phyloP scores from a whole-genome alignment of 2,888 invertebrate species.

The Glyphotaelius pellucidus region DNA sequence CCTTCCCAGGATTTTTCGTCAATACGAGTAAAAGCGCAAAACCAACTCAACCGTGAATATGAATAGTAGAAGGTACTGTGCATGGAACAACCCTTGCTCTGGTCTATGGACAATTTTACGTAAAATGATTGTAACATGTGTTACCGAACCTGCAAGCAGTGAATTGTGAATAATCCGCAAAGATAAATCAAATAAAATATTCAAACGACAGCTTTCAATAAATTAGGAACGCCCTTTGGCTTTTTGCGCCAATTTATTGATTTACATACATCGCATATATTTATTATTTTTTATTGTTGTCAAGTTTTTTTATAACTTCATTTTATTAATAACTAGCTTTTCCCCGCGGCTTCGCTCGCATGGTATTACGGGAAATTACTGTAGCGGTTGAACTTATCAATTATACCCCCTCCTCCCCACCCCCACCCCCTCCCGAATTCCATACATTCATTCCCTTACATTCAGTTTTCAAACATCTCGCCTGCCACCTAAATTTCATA shows the following conservation, averaged over 20 bases:
- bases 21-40: not conserved
- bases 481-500: too few relatives aligned
- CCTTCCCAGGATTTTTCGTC: not conserved
- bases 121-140: constrained; percentile 25
- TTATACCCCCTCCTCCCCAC: too few relatives aligned
- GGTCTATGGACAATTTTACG: not conserved
- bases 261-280: not conserved
- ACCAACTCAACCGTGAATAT: not conserved
- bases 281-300: not conserved
- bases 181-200: constrained; percentile 50
- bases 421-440: too few relatives aligned
- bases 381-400: too few relatives aligned
- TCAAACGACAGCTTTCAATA: constrained; percentile 40
- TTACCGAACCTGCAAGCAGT: constrained; percentile 1
- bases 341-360: too few relatives aligned
- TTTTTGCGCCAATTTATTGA: not conserved
- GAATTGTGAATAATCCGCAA: constrained; percentile 19
- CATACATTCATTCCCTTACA: too few relatives aligned
- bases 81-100: not conserved
- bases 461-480: too few relatives aligned
- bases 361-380: too few relatives aligned
- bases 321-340: too few relatives aligned
- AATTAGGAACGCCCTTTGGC: constrained; percentile 14
- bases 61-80: not conserved
- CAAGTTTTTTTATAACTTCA: too few relatives aligned